Evolutionary conservation across 2,797 vertebrate genomes (phyloP).

Genomic region (Falco biarmicus): DNA sequence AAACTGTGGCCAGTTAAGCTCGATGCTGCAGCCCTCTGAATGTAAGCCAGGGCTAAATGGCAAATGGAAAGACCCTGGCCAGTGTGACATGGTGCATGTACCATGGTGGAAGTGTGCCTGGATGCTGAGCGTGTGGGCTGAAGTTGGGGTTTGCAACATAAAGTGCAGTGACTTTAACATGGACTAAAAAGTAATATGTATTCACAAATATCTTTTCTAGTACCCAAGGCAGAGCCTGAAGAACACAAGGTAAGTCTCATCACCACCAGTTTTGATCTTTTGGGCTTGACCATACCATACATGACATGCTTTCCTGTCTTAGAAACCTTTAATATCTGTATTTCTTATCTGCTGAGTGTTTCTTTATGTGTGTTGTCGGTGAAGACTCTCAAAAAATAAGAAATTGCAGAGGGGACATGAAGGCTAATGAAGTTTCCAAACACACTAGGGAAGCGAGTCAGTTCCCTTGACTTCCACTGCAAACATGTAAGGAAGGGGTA

Average conservation of each 20-base stretch:
- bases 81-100: background rate
- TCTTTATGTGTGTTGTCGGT: background rate
- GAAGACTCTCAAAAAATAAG: background rate
- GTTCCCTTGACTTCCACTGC: background rate
- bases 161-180: background rate
- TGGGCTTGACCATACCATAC: background rate
- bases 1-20: background rate
- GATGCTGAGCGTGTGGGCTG: background rate
- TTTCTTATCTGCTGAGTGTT: background rate
- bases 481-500: background rate
- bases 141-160: background rate
- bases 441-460: background rate
- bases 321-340: background rate
- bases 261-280: background rate
- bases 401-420: background rate
- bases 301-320: background rate
- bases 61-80: background rate
- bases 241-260: conserved; percentile 23
- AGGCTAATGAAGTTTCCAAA: background rate
- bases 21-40: background rate
- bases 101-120: background rate
- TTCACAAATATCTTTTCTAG: conserved; percentile 48
- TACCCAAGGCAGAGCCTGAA: background rate
- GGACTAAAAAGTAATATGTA: background rate
- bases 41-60: background rate